Conservation (phyloP, 2,797 vertebrate species). For the Halcyon leucocephala region DNA sequence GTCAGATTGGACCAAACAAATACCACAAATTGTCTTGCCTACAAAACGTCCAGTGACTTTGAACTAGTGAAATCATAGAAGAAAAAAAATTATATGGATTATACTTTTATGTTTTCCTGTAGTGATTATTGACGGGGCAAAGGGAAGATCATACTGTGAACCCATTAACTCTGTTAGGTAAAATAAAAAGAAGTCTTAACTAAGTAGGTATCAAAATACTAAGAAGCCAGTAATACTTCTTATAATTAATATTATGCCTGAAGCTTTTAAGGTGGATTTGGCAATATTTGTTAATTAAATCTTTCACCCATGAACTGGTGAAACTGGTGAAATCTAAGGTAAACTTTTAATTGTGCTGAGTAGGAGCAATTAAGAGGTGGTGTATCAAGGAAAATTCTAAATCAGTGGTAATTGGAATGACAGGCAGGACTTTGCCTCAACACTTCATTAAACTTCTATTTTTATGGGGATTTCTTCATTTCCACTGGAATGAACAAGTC, state of each 20-base stretch:
- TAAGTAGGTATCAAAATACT: slow-evolving; percentile 40
- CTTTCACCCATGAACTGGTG: slow-evolving; percentile 7
- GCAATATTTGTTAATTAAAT: slow-evolving; percentile 14
- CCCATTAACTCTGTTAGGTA: not conserved
- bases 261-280: slow-evolving; percentile 36
- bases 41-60: not conserved
- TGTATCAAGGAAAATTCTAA: slow-evolving; percentile 70
- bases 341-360: slow-evolving; percentile 74
- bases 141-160: not conserved
- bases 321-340: slow-evolving; percentile 61
- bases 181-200: slow-evolving; percentile 55
- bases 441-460: slow-evolving; percentile 85
- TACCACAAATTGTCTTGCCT: not conserved
- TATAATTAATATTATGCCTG: not conserved
- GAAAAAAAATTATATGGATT: not conserved
- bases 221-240: not conserved
- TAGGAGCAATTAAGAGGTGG: slow-evolving; percentile 74
- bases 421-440: slow-evolving; percentile 76
- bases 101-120: not conserved
- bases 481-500: slow-evolving; percentile 83
- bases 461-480: slow-evolving; percentile 84
- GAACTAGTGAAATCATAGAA: not conserved
- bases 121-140: not conserved
- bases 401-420: slow-evolving; percentile 78
- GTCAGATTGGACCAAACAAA: not conserved